phyloP scores from a whole-genome alignment of 2,113 vertebrate genomes.

The Paracanthobrama guichenoti region DNA sequence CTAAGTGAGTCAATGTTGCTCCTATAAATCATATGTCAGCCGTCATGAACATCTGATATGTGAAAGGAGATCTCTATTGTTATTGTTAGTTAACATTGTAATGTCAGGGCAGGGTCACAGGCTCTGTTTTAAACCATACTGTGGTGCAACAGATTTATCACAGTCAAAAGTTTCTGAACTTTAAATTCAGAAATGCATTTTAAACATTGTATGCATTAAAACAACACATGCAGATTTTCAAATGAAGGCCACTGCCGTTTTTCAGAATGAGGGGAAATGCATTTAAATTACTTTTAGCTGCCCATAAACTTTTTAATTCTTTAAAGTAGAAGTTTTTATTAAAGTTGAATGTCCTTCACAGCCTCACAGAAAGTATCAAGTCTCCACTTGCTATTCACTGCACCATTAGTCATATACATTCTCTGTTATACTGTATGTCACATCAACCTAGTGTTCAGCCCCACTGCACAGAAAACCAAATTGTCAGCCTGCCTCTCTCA shows the following conservation, averaged over 20 bases:
- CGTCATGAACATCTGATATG: neutral
- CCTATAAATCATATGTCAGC: conserved; percentile 16
- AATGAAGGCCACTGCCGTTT: neutral
- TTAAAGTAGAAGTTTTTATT: neutral
- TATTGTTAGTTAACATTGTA: neutral
- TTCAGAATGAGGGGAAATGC: neutral
- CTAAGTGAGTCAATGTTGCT: conserved; percentile 81
- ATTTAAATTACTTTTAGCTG: neutral
- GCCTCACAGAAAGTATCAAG: neutral
- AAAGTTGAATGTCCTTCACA: conserved; percentile 19
- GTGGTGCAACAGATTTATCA: neutral
- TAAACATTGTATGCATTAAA: neutral
- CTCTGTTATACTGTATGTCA: conserved; percentile 9
- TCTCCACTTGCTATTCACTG: neutral
- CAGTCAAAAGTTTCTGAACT: neutral
- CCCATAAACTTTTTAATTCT: neutral
- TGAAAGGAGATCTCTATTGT: neutral
- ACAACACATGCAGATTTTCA: neutral
- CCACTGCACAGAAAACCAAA: neutral
- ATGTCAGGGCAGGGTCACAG: neutral
- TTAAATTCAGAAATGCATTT: neutral
- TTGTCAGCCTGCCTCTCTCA: neutral
- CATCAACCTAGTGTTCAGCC: conserved; percentile 3
- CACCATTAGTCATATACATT: conserved; percentile 12
- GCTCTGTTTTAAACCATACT: neutral